Percentiles rank a stretch among this genome's conserved stretches.
Evolutionary conservation across 2,888 invertebrate species (phyloP).

Genomic region (Drosophila neutralis): DNA sequence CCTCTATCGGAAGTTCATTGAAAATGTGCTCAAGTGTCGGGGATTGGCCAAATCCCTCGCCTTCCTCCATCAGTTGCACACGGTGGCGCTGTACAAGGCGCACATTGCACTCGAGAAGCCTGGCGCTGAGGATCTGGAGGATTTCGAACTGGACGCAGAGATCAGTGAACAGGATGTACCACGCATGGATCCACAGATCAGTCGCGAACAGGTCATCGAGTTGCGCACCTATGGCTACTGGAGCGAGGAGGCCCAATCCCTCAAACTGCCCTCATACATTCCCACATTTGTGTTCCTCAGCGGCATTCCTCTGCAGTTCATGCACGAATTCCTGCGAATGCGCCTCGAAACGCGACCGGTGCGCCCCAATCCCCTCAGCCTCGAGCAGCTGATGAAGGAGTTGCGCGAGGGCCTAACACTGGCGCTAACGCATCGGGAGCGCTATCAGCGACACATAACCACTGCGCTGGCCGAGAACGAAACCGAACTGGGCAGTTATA

Average conservation of each 20-base stretch:
- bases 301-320: constrained; percentile 94
- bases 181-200: constrained; percentile 83
- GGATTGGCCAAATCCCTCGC: constrained; percentile 92
- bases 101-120: constrained; percentile 89
- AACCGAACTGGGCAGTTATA: constrained; percentile 85
- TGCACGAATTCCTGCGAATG: constrained; percentile 95
- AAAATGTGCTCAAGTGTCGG: constrained; percentile 94
- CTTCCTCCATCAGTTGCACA: constrained; percentile 91
- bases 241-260: constrained; percentile 90
- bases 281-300: constrained; percentile 94
- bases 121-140: constrained; percentile 74
- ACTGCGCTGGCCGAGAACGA: constrained; percentile 86
- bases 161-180: constrained; percentile 85
- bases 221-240: constrained; percentile 89
- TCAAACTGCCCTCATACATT: constrained; percentile 93
- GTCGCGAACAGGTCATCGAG: constrained; percentile 82
- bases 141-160: constrained; percentile 84
- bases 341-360: constrained; percentile 92
- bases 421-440: constrained; percentile 92
- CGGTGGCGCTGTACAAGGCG: constrained; percentile 89
- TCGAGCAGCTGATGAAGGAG: constrained; percentile 95
- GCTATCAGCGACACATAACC: constrained; percentile 89
- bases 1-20: constrained; percentile 91
- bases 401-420: constrained; percentile 94
- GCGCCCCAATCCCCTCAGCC: constrained; percentile 93